Evolutionary conservation across 2,888 invertebrate species (phyloP), one percentile per base, ranked within the genome.

Genomic region (Drosophila algonquin): DNA sequence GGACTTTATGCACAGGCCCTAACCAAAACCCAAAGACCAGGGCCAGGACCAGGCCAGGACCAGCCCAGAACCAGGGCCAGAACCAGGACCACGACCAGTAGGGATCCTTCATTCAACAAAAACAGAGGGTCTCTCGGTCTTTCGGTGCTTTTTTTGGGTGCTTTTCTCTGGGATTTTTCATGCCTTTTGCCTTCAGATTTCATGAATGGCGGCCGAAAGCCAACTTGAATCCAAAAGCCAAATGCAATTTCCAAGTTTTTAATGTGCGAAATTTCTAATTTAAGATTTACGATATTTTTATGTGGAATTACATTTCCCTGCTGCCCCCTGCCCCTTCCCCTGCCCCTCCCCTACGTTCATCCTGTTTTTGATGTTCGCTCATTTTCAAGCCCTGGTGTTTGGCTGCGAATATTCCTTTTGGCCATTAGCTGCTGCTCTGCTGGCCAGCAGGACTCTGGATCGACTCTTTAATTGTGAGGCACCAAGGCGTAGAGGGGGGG

Each of bases 181-280:
- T 21, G 54, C 21, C 47, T 45, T 63, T 71, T 63, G 27, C 58
- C 59, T 16, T 1, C 16, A 60, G 64, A 60, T 68, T 72, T 52
- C 69, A 69, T 70, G 78, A 76, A 80, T 73, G 48, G 46, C 50
- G 62, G 35, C 65, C 63, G 7, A 27, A 7, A 27, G 27, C 72
- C 64, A 61, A 40, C 61, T 45, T 61, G 45, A 63, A 73, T 54
- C 62, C 64, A 60, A 69, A 73, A 67, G 71, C 80, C 70, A 81
- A 87, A 81, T 87, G 87, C 87, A 87, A 89, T 87, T 87, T 81
- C 85, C 89, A 89, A 87, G 87, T 87, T 87, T 87, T 89, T 87
- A 87, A 87, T 87, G 87, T 85, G 86, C 80, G 85, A 89, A 89
- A 89, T 89, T 89, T 87, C 89, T 87, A 87, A 87, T 89, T 87